Evolutionary conservation across 2,797 vertebrate species (phyloP).

Genomic region (Arnoldichthys spilopterus): DNA sequence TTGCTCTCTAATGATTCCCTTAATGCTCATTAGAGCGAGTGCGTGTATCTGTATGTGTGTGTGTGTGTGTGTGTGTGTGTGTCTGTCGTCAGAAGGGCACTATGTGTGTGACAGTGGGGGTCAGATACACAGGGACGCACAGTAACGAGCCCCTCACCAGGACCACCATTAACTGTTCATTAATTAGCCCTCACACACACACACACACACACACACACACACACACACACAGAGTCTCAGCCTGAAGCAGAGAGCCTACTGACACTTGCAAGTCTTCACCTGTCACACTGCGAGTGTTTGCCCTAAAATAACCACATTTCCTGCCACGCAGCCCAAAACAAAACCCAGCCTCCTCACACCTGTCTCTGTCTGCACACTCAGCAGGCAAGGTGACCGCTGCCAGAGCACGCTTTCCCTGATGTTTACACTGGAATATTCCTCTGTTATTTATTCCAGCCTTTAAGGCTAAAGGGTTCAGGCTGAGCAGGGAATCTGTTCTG

Average conservation of each 20-base stretch:
- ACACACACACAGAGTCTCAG: conserved; percentile 1
- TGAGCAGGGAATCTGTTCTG: conserved; percentile 1
- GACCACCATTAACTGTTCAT: conserved; percentile 55
- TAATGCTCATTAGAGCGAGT: conserved; percentile 56
- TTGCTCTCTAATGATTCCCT: conserved; percentile 56
- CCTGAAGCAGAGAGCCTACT: conserved; percentile 2
- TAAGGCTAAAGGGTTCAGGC: conserved; percentile 10
- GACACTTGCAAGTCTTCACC: conserved; percentile 15
- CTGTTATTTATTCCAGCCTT: conserved; percentile 30
- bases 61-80: conserved; percentile 22
- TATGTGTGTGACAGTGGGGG: conserved; percentile 53
- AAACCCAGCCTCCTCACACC: background rate
- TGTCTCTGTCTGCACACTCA: background rate
- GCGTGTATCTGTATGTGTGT: conserved; percentile 28
- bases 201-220: conserved; percentile 15
- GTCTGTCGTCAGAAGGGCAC: conserved; percentile 36
- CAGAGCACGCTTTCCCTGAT: background rate
- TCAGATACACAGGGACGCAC: conserved; percentile 57
- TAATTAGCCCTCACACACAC: conserved; percentile 50
- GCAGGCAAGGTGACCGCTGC: background rate
- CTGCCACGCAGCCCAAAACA: background rate
- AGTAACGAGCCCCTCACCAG: conserved; percentile 54
- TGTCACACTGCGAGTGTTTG: background rate
- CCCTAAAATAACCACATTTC: conserved; percentile 8
- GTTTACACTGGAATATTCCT: conserved; percentile 19